These are phyloP conservation scores for Stigmatopora argus DNA, from an alignment of 2,113 vertebrate species.

Conservation along the genomic window DNA sequence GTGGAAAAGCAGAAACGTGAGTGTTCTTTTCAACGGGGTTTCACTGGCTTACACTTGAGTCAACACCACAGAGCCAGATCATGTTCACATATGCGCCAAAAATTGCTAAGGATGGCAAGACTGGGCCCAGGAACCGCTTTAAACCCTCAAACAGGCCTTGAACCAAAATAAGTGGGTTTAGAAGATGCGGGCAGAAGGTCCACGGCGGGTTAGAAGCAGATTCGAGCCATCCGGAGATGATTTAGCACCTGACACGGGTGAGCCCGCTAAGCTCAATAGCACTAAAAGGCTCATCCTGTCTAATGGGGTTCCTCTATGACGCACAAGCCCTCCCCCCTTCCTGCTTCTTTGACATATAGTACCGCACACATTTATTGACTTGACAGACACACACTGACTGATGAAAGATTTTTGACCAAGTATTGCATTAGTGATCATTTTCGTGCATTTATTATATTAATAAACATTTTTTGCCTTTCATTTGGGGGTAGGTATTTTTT, in stretches of 20 bases:
- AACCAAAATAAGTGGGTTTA: neutral
- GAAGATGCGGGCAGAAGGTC: constrained; percentile 12
- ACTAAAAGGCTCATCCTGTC: constrained; percentile 71
- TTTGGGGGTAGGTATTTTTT: neutral
- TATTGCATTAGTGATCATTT: neutral
- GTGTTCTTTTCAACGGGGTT: neutral
- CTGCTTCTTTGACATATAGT: constrained; percentile 36
- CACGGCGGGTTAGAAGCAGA: neutral
- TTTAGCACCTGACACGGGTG: constrained; percentile 57
- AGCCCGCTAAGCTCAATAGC: constrained; percentile 62
- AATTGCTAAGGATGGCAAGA: neutral
- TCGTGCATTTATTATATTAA: neutral
- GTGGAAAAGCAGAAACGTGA: neutral
- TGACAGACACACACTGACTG: neutral
- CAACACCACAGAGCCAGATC: neutral
- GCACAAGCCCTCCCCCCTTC: constrained; percentile 45
- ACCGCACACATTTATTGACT: constrained; percentile 28
- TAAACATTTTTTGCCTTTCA: neutral
- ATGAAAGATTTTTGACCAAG: neutral
- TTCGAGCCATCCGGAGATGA: constrained; percentile 53
- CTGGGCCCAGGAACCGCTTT: neutral
- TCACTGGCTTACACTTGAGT: neutral
- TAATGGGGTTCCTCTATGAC: constrained; percentile 70
- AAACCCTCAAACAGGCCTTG: neutral
- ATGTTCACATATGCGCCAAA: neutral